Percentiles rank a stretch among this genome's conserved stretches.
Evolutionary conservation across 92 coral and sea anemone species (phyloP).

Genomic region (Phymanthus crucifer): DNA sequence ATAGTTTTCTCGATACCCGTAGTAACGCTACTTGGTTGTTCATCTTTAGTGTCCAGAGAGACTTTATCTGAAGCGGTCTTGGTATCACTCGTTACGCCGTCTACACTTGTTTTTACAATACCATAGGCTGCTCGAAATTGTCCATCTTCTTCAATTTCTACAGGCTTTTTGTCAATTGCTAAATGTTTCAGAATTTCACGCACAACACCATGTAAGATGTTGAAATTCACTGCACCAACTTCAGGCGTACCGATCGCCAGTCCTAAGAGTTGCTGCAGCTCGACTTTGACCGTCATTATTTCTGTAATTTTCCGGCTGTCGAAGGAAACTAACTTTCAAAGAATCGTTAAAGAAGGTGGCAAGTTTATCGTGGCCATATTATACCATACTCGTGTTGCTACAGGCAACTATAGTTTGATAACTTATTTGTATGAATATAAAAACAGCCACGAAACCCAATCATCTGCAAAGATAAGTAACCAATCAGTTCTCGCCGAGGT

Average conservation of each 20-base stretch:
- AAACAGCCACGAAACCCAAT: conserved; percentile 41
- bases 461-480: conserved; percentile 27
- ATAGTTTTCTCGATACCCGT: not conserved
- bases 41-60: conserved; percentile 28
- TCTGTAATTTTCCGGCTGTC: conserved; percentile 10
- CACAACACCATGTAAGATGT: conserved; percentile 87
- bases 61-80: conserved; percentile 25
- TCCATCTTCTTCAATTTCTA: conserved; percentile 76
- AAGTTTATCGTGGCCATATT: conserved; percentile 54
- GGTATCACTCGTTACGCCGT: conserved; percentile 29
- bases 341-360: conserved; percentile 24
- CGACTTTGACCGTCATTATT: conserved; percentile 74
- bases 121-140: conserved; percentile 74
- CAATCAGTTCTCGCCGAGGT: conserved; percentile 26
- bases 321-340: conserved; percentile 42
- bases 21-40: conserved; percentile 2
- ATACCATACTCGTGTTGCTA: conserved; percentile 61
- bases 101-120: conserved; percentile 55
- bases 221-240: conserved; percentile 94
- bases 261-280: conserved; percentile 78
- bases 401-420: conserved; percentile 55
- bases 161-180: conserved; percentile 83
- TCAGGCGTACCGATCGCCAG: conserved; percentile 93
- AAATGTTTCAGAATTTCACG: conserved; percentile 85
- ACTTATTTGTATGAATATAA: conserved; percentile 29